Percentiles rank a stretch among this genome's conserved stretches.
These are phyloP conservation scores for Molanna angustata DNA, from an alignment of 2,888 invertebrate species.

Conservation along the genomic window DNA sequence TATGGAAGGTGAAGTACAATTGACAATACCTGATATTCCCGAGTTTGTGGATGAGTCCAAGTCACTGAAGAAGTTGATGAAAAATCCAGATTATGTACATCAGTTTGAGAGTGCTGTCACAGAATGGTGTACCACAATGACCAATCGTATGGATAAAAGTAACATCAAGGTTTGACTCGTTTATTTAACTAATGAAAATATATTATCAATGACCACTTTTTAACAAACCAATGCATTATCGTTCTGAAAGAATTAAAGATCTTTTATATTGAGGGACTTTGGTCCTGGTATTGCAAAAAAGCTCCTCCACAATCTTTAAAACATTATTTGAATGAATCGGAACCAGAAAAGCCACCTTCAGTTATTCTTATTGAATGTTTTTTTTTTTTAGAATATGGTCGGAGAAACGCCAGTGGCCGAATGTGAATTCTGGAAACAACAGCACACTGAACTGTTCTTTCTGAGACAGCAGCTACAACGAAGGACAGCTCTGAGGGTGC, in stretches of 20 bases:
- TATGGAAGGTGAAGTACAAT: constrained; percentile 69
- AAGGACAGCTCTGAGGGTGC: constrained; percentile 61
- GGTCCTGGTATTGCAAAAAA: not conserved
- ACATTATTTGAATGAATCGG: not conserved
- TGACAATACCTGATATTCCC: constrained; percentile 61
- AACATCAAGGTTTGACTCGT: too few species aligned
- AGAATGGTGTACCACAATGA: constrained; percentile 66
- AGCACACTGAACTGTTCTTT: constrained; percentile 73
- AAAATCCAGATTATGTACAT: constrained; percentile 51
- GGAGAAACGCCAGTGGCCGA: constrained; percentile 82
- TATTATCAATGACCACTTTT: too few species aligned
- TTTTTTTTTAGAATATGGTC: constrained; percentile 49
- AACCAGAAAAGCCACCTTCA: not conserved
- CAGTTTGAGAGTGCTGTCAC: constrained; percentile 62
- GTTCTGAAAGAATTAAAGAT: too few species aligned
- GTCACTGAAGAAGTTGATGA: constrained; percentile 43
- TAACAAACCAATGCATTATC: too few species aligned
- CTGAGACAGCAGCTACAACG: constrained; percentile 80
- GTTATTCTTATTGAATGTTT: not conserved
- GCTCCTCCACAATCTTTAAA: not conserved
- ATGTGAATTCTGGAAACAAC: constrained; percentile 81
- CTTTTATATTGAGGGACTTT: too few species aligned
- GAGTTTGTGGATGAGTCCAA: constrained; percentile 45
- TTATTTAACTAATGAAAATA: too few species aligned
- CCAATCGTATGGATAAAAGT: constrained; percentile 54